Evolutionary conservation across 1,140 invertebrate species (phyloP).

Genomic region (Microplitis demolitor): DNA sequence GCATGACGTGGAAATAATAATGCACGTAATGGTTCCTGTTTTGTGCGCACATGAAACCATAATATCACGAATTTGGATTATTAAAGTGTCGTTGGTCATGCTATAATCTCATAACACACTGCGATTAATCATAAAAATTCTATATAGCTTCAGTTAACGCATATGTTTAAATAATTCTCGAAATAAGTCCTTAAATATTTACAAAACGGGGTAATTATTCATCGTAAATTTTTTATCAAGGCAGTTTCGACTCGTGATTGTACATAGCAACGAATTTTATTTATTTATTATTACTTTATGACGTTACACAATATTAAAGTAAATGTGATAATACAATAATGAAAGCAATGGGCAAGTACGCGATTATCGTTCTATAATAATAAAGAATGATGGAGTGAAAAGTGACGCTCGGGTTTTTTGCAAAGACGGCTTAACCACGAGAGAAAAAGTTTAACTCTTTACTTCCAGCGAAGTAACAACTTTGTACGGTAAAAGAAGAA

Average conservation of each 20-base stretch:
- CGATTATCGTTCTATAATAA: conserved; percentile 55
- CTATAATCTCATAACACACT: conserved; percentile 32
- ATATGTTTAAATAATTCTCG: too few relatives aligned
- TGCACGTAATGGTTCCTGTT: background rate
- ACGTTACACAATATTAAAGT: conserved; percentile 28
- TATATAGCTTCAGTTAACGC: too few relatives aligned
- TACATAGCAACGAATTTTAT: too few relatives aligned
- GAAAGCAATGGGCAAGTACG: conserved; percentile 49
- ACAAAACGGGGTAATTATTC: too few relatives aligned
- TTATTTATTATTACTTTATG: conserved; percentile 5
- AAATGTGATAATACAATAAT: conserved; percentile 46
- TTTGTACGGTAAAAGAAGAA: too few relatives aligned
- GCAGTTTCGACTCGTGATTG: too few relatives aligned
- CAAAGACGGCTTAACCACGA: too few relatives aligned
- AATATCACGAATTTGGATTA: conserved; percentile 31
- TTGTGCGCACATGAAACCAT: background rate
- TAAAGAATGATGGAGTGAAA: conserved; percentile 40
- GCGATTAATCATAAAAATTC: conserved; percentile 7
- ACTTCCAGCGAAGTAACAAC: too few relatives aligned
- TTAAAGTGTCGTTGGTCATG: conserved; percentile 44
- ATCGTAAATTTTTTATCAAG: too few relatives aligned
- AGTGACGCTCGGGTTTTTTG: conserved; percentile 42
- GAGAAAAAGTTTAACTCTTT: background rate
- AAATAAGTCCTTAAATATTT: too few relatives aligned
- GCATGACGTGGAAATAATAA: conserved; percentile 16